Evolutionary conservation across 2,113 vertebrate species (phyloP).

Genomic region (Varanus komodoensis): DNA sequence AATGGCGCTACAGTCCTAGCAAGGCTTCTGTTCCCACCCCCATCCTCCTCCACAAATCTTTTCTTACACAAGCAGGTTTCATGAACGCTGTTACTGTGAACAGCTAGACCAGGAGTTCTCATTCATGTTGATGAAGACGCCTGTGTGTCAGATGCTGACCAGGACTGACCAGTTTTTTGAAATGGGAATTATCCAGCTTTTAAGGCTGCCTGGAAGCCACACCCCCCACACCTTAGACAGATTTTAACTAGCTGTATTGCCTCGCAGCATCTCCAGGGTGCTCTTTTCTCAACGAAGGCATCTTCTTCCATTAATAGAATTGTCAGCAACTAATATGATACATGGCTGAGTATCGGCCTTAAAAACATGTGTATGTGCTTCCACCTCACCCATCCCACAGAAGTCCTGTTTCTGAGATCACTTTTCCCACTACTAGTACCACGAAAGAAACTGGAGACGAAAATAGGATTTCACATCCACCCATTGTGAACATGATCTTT

Average conservation of each 20-base stretch:
- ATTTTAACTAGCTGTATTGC: not conserved
- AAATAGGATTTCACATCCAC: too few species aligned
- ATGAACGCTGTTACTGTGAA: constrained; percentile 59
- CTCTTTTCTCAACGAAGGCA: not conserved
- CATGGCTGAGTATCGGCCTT: not conserved
- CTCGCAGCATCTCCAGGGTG: not conserved
- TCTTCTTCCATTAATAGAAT: not conserved
- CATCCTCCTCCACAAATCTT: constrained; percentile 23
- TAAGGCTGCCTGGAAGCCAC: not conserved
- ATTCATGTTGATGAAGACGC: not conserved
- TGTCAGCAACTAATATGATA: not conserved
- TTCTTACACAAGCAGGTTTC: constrained; percentile 6
- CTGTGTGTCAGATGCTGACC: not conserved
- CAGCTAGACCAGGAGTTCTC: not conserved
- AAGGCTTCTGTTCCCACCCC: constrained; percentile 22
- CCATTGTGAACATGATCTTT: not conserved
- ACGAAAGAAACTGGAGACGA: too few species aligned
- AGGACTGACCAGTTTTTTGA: not conserved
- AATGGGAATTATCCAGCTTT: not conserved
- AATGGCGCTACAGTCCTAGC: constrained; percentile 38
- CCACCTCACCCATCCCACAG: too few species aligned
- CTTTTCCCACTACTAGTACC: too few species aligned
- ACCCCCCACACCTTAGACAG: not conserved
- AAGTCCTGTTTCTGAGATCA: too few species aligned
- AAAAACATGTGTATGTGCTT: not conserved